Evolutionary conservation across 2,797 vertebrate genomes (phyloP), one percentile per base, ranked within the genome.

Genomic region (Linurgus olivaceus): DNA sequence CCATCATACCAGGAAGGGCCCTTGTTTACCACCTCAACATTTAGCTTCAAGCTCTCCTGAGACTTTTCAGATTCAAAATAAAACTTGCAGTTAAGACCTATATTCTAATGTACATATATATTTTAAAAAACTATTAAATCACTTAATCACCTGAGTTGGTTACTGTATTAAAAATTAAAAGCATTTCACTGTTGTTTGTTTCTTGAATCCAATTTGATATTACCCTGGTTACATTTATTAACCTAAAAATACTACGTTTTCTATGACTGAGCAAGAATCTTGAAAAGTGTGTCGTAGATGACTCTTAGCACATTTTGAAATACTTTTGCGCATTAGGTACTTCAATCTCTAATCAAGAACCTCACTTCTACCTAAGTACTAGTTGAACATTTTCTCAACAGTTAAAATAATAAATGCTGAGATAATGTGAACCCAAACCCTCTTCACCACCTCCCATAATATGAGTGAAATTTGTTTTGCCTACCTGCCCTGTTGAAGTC

Each of bases 401-500:
- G 33, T 24, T 45, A 82, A 65, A 86, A 63, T 11, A 92, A 57
- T 31, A 57, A 87, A 77, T 21, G 38, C n/a, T 45, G 37, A 89
- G 50, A 76, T 38, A 71, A 86, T 4, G 23, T 8, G 10, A 92
- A 77, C 18, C 10, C 28, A 29, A 13, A 47, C 3, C 7, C 25
- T 20, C 26, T 37, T 59, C 38, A 65, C 1, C 54, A 72, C 0
- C 14, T 55, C n/a, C 21, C 2, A 0, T 6, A 17, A 33, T 7
- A 2, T 26, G 13, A 70, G 7, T 50, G 54, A 65, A 73, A 25
- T 9, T 26, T 66, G 1, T 73, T 68, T 66, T 51, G 55, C 97
- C 38, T 97, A 98, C 98, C 98, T 98, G 98, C 29, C 98, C 98
- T 17, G 98, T 98, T 85, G 98, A 98, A 7, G 98, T 98, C 92